Percentiles rank a stretch among this genome's conserved stretches.
These are phyloP conservation scores for Epizoanthus scotinus DNA, from an alignment of 92 coral and sea anemone genomes.

Conservation along the genomic window DNA sequence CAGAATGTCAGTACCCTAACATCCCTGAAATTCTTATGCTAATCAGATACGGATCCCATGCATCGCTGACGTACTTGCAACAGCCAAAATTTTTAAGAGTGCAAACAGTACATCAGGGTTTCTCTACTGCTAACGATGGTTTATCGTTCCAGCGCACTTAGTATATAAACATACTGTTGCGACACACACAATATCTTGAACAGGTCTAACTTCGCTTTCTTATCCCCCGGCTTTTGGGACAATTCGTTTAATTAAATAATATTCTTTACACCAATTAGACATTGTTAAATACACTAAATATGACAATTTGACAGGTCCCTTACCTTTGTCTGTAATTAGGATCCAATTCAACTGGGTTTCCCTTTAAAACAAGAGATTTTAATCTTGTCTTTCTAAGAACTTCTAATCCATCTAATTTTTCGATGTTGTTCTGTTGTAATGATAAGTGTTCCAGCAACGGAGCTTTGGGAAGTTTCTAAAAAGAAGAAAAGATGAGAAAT, in stretches of 20 bases:
- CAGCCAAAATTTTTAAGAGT: too few relatives aligned
- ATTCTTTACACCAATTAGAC: background rate
- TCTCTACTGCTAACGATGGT: too few relatives aligned
- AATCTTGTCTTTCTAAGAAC: constrained; percentile 68
- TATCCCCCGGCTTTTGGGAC: too few relatives aligned
- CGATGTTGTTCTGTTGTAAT: constrained; percentile 85
- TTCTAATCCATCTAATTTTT: constrained; percentile 77
- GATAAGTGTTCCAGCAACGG: constrained; percentile 90
- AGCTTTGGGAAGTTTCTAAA: constrained; percentile 85
- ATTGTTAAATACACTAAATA: background rate
- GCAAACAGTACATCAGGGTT: too few relatives aligned
- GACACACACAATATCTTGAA: too few relatives aligned
- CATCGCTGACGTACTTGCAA: too few relatives aligned
- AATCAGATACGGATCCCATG: background rate
- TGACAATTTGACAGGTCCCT: constrained; percentile 15
- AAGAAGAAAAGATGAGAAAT: background rate
- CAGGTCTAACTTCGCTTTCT: too few relatives aligned
- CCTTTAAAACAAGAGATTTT: constrained; percentile 80
- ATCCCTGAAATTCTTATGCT: background rate
- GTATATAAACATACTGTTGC: too few relatives aligned
- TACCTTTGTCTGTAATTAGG: constrained; percentile 90
- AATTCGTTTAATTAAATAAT: too few relatives aligned
- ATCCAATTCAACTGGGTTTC: constrained; percentile 87
- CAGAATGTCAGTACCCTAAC: too few relatives aligned
- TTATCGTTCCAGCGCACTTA: too few relatives aligned